Conservation (phyloP, 2,888 invertebrate genomes). For the Cantharis rufa region DNA sequence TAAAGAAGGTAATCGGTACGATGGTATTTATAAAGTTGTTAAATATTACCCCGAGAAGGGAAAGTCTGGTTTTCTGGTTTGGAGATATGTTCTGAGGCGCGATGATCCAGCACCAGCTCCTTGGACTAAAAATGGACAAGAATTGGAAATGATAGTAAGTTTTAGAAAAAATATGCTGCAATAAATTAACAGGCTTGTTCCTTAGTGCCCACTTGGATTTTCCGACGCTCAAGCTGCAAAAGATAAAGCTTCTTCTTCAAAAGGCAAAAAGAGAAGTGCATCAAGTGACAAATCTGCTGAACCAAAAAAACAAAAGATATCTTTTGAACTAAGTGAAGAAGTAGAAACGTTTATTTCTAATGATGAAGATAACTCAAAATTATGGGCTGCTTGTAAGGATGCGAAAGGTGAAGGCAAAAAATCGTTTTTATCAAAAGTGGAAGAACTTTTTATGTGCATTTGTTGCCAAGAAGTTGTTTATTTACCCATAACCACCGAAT, state of each 20-base stretch:
- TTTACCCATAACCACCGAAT: conserved; percentile 73
- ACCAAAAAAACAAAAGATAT: conserved; percentile 32
- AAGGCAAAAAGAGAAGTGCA: conserved; percentile 20
- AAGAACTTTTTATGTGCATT: conserved; percentile 73
- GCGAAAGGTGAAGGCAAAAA: conserved; percentile 59
- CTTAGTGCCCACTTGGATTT: conserved; percentile 74
- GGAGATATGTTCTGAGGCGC: conserved; percentile 76
- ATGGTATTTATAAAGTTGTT: conserved; percentile 85
- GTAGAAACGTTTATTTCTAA: conserved; percentile 53
- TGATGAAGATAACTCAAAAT: conserved; percentile 65
- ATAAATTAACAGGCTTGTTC: conserved; percentile 14
- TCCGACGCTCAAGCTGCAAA: conserved; percentile 64
- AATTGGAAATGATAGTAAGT: conserved; percentile 55
- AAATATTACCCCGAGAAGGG: conserved; percentile 81
- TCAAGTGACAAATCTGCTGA: not conserved
- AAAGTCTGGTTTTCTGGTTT: conserved; percentile 76
- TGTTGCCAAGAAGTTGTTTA: conserved; percentile 77
- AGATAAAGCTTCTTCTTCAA: conserved; percentile 45
- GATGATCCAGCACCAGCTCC: conserved; percentile 81
- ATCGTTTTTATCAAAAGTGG: conserved; percentile 67
- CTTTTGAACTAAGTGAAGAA: conserved; percentile 35
- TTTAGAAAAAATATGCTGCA: not conserved
- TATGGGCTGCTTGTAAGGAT: conserved; percentile 69
- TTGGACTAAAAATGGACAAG: conserved; percentile 74
- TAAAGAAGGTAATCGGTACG: conserved; percentile 76